A percentile compares a stretch with the other conserved stretches of the same genome.
Evolutionary conservation across 2,797 vertebrate species (phyloP).

Genomic region (Coendou prehensilis): DNA sequence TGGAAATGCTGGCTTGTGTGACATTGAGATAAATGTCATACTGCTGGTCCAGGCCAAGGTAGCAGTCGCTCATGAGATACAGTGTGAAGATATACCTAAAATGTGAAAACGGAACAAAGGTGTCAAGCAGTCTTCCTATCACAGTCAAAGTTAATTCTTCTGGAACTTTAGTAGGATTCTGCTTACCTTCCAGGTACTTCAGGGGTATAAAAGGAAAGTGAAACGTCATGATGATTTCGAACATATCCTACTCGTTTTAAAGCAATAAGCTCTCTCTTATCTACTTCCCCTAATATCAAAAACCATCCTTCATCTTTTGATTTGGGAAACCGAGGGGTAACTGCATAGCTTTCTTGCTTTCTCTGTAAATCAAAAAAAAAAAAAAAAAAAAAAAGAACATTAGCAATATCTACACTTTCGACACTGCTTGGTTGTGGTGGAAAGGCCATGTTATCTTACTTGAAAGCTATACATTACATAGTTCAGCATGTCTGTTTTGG

Average conservation of each 20-base stretch:
- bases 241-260: constrained; percentile 96
- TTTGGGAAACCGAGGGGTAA: constrained; percentile 96
- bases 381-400: background rate
- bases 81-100: constrained; percentile 97
- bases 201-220: constrained; percentile 96
- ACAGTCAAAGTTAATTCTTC: background rate
- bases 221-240: constrained; percentile 89
- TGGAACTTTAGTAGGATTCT: background rate
- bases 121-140: background rate
- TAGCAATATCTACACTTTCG: constrained; percentile 1
- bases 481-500: background rate
- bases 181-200: constrained; percentile 95
- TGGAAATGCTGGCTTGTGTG: constrained; percentile 88
- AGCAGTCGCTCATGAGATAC: constrained; percentile 99
- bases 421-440: background rate
- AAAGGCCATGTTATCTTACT: background rate
- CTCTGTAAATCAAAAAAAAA: constrained; percentile 89
- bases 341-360: constrained; percentile 95
- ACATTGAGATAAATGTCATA: constrained; percentile 96
- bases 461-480: background rate
- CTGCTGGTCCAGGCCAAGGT: constrained; percentile 98
- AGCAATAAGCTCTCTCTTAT: constrained; percentile 95
- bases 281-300: constrained; percentile 96
- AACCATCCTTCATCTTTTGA: constrained; percentile 98
- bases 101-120: constrained; percentile 51